phyloP scores from a whole-genome alignment of 2,888 invertebrate species.

The Yponomeuta cagnagella region DNA sequence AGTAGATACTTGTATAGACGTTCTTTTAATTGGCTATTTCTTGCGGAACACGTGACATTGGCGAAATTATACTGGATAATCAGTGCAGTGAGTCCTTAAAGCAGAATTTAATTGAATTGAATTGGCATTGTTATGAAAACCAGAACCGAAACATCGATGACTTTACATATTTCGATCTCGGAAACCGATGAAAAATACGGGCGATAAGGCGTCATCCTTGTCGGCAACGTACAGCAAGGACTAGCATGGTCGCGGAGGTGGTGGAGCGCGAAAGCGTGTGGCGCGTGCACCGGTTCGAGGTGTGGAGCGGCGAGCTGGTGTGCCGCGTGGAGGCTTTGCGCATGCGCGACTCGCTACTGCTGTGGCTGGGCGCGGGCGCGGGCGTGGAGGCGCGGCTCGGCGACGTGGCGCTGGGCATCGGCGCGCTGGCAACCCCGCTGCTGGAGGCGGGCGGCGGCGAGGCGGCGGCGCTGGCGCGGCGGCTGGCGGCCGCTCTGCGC shows the following conservation, averaged over 20 bases:
- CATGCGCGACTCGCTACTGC: slow-evolving; percentile 42
- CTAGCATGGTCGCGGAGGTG: slow-evolving; percentile 8
- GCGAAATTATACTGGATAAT: too few species aligned
- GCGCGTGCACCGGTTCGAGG: slow-evolving; percentile 47
- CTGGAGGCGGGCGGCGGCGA: slow-evolving; percentile 24
- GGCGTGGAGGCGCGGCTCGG: slow-evolving; percentile 26
- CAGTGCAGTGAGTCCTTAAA: too few species aligned
- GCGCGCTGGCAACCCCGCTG: slow-evolving; percentile 25
- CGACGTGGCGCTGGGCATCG: slow-evolving; percentile 38
- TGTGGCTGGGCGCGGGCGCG: slow-evolving; percentile 44
- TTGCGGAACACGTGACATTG: too few species aligned
- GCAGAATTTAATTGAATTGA: too few species aligned
- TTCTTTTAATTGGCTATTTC: too few species aligned
- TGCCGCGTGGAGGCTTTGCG: slow-evolving; percentile 41
- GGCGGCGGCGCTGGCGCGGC: slow-evolving; percentile 36
- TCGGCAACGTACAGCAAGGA: background rate
- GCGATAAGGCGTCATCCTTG: too few species aligned
- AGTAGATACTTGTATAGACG: too few species aligned
- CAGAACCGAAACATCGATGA: too few species aligned
- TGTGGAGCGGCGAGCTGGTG: slow-evolving; percentile 44
- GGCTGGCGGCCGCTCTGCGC: slow-evolving; percentile 32
- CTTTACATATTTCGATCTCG: too few species aligned
- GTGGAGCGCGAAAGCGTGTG: slow-evolving; percentile 35
- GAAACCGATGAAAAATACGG: too few species aligned
- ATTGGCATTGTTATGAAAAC: too few species aligned